Evolutionary conservation across 2,888 invertebrate species (phyloP), one percentile per base, ranked within the genome.

Genomic region (Drosophila hawaiiensis): DNA sequence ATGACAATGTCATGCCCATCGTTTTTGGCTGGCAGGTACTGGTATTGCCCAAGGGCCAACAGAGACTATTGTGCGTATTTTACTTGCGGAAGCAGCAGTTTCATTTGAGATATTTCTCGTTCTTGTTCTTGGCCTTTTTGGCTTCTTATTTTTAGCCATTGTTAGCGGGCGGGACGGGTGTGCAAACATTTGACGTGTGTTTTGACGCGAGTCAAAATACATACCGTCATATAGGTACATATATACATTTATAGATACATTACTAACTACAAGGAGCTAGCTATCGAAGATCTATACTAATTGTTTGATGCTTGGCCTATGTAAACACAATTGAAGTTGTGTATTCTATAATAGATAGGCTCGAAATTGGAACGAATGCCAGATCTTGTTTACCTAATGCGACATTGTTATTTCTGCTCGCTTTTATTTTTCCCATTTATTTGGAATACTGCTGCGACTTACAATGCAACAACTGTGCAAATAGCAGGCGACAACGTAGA

Each of bases 181-280:
- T 83, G 84, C 83, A 91, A 91, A 92, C 91, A 92, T 91, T 92
- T 92, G 91, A 91, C 91, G 91, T 91, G 91, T 91, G 91, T 92
- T 91, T 83, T 91, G 92, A 90, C 90, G 84, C 89, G 84, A 90
- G 85, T 81, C 85, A 85, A 85, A 68, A 80, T 77, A 76, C 56
- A 37, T 33, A 50, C 28, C 61, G 43, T 53, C 19, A 35, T 19
- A 54, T 59, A 43, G 19, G 12, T 31, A 31, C 31, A 31, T 31
- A 62, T 43, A 25, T 61, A 29, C 33, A 49, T 39, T 22, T 12
- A 58, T 58, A 39, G 25, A 12, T 28, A 62, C 39, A 29, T n/a
- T n/a, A 41, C 9, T 19, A 19, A 43, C 29, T 68, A 68, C 39
- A 33, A 62, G 64, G 41, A 69, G 62, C 55, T 65, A 64, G 64